Base-by-base conservation (phyloP, 2,797 vertebrate genomes). In the Spondyliosoma cantharus region DNA sequence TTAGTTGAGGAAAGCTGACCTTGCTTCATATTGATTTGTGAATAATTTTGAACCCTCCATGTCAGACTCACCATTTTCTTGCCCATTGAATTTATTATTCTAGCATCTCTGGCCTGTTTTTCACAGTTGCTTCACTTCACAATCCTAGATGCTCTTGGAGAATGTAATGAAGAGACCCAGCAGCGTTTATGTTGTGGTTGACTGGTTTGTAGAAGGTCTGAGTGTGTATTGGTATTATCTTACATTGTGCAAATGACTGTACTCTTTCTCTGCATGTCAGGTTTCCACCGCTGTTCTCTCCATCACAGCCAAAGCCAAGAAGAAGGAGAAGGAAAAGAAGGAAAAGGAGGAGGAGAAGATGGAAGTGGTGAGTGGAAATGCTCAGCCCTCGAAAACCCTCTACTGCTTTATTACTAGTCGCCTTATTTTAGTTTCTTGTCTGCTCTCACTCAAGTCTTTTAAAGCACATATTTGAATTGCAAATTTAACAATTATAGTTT, bases 291-390 rank as follows among this genome's bases (percentile, higher is more conserved):
- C 98, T 56, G 97, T 99, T 90, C 94, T 99, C 78, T 99, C 98
- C 90, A 99, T 99, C 93, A 99, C 98, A 48, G 98, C 98, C 88
- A 99, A 99, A 92, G 98, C 97, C 85, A 99, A 99, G 95, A 99
- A 99, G 94, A 99, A 99, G 89, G 98, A 99, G 88, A 99, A 99
- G 90, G 98, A 99, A 76, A 97, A 97, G 90, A 98, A 99, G 72
- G 97, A 99, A 65, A 99, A 98, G 73, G 97, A 98, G 89, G 97
- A 98, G 86, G 97, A 97, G 84, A 97, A 97, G 93, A 99, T 99
- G 98, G 97, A 99, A 95, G 98, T 99, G 96, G 98, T 99, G 86
- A 80, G 96, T 95, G 29, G 20, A 78, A 80, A 74, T 58, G 8
- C 32, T 52, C 45, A 49, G 48, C 9, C 17, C 32, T 17, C 4